Percentiles rank a stretch among this genome's conserved stretches.
These are phyloP conservation scores for Sphaerophoria rueppellii DNA, from an alignment of 2,888 invertebrate species.

Conservation along the genomic window DNA sequence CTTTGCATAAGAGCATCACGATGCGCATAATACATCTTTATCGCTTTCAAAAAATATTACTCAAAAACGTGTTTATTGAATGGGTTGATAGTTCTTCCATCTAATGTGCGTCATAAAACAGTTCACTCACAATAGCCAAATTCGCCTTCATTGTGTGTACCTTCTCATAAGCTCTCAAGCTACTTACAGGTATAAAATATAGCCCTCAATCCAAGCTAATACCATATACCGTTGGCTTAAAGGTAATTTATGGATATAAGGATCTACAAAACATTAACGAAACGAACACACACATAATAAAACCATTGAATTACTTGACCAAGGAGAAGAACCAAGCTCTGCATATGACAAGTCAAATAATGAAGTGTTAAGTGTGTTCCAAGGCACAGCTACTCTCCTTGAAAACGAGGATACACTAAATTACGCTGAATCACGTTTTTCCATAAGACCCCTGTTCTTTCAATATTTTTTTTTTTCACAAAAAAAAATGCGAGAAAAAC, in stretches of 20 bases:
- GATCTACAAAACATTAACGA: slow-evolving; percentile 9
- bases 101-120: too few relatives aligned
- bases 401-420: slow-evolving; percentile 35
- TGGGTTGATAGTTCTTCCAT: slow-evolving; percentile 2
- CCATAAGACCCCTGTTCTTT: slow-evolving; percentile 16
- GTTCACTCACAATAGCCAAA: background rate
- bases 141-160: slow-evolving; percentile 13
- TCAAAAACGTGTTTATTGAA: background rate
- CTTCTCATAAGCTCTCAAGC: background rate
- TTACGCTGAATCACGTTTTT: slow-evolving; percentile 67
- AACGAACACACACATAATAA: slow-evolving; percentile 20
- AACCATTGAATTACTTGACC: slow-evolving; percentile 34
- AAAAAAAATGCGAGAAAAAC: slow-evolving; percentile 13
- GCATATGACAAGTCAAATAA: slow-evolving; percentile 61
- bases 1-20: background rate
- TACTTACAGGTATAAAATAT: slow-evolving; percentile 11
- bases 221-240: slow-evolving; percentile 7
- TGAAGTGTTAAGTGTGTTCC: slow-evolving; percentile 54
- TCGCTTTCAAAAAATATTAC: background rate
- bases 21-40: background rate
- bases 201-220: slow-evolving; percentile 13
- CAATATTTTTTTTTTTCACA: background rate
- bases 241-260: slow-evolving; percentile 31
- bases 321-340: slow-evolving; percentile 19
- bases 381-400: slow-evolving; percentile 18